Base-by-base conservation (phyloP, 1,140 invertebrate species). In the Drosophila simulans region DNA sequence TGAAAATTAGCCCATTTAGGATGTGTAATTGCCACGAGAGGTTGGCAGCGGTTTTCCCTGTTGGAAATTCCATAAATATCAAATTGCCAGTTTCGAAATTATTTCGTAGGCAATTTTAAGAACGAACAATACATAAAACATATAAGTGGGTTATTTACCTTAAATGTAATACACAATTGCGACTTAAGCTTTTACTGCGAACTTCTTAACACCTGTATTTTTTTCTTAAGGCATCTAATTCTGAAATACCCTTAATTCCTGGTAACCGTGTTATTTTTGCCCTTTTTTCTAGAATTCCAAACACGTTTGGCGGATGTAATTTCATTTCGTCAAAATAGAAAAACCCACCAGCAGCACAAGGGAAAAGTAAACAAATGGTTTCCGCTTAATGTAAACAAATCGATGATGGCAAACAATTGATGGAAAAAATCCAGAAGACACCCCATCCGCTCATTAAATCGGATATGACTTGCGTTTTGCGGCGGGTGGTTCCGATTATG, bases 361-460 rank as follows among this genome's bases (percentile, higher is more conserved):
- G 20, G 43, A 45, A 57, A 65, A 49, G 49, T 55, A 64, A 81
- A 66, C 78, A 81, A 81, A 77, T 81, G 72, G 46, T 81, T 81
- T 52, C 66, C 73, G 79, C 42, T 77, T 46, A 66, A 73, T 77
- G 66, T 63, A 71, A 82, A 82, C 74, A 82, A 63, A 82, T 77
- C 58, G 51, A 64, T 64, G 55, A 52, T 52, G 46, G 51, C 37
- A 79, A 78, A 64, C 72, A 76, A 46, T 49, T 68, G 31, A 54
- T 17, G 34, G 42, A 0, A 48, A n/a, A 25, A 31, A 10, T 31
- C 31, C 31, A 10, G 7, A 3, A 31, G 31, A 10, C 0, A 10
- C 17, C 10, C 20, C 56, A n/a, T 0, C 20, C 43, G 51, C 22
- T 64, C 64, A 52, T 60, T 62, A 59, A 81, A 80, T 80, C 54